Percentiles rank a stretch among this genome's conserved stretches.
Evolutionary conservation across 2,113 vertebrate species (phyloP).

Genomic region (Phalacrocorax pelagicus): DNA sequence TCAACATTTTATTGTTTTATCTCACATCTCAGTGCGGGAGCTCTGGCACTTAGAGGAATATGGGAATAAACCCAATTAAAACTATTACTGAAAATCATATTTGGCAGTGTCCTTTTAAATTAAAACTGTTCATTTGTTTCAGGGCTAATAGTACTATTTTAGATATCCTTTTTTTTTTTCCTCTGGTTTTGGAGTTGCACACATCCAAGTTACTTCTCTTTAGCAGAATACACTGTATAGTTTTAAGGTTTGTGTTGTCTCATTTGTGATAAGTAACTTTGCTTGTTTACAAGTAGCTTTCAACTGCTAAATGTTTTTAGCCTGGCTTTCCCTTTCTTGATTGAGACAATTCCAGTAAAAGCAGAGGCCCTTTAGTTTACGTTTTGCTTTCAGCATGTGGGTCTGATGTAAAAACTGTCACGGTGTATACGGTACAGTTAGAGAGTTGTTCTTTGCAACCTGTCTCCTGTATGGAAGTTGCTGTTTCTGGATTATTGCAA

Average conservation of each 20-base stretch:
- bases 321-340: background rate
- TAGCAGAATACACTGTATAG: background rate
- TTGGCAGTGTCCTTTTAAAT: conserved; percentile 53
- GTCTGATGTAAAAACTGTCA: background rate
- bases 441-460: background rate
- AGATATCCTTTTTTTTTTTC: background rate
- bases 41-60: background rate
- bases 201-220: background rate
- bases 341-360: background rate
- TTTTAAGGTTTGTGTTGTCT: background rate
- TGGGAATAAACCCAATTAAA: background rate
- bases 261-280: background rate
- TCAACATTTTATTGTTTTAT: background rate
- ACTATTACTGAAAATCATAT: background rate
- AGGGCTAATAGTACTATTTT: background rate
- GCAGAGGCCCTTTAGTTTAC: background rate
- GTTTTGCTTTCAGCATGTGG: background rate
- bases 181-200: background rate
- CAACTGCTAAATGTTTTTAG: background rate
- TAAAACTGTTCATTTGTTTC: background rate
- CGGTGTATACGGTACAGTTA: background rate
- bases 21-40: background rate
- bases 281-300: background rate
- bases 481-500: background rate
- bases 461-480: background rate